Evolutionary conservation across 23 tunicate genomes (phyloP).

Genomic region (Styela clava): DNA sequence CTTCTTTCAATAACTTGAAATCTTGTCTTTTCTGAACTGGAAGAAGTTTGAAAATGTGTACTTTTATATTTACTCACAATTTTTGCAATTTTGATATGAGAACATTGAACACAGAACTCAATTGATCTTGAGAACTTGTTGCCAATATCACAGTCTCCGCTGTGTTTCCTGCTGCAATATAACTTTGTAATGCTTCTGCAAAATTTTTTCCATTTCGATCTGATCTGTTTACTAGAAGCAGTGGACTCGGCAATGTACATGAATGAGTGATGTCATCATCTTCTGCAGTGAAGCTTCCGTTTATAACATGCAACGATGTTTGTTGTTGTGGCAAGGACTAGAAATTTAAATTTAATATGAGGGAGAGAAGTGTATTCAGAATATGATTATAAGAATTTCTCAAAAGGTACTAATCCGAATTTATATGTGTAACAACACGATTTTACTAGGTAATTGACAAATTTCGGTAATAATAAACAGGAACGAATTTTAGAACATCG

Average conservation of each 20-base stretch:
- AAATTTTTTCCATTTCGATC: constrained; percentile 1
- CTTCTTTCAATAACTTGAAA: no score
- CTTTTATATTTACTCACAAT: constrained; percentile 17
- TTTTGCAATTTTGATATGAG: constrained; percentile 13
- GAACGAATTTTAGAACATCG: no score
- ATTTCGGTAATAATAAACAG: no score
- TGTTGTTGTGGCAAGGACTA: background rate
- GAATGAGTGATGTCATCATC: constrained; percentile 4
- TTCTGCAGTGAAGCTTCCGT: constrained; percentile 2
- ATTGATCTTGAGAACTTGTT: constrained; percentile 8
- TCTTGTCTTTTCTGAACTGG: no score
- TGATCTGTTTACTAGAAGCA: background rate
- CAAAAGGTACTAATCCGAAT: no score
- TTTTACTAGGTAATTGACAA: no score
- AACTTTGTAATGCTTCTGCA: constrained; percentile 15
- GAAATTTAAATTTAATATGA: no score
- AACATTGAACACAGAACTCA: background rate
- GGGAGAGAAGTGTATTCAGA: no score
- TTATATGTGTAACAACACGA: no score
- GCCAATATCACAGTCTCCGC: constrained; percentile 3
- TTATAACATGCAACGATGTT: background rate
- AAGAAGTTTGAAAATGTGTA: no score
- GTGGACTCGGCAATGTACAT: background rate
- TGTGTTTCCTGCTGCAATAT: background rate
- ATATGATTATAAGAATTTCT: no score